Percentiles rank a stretch among this genome's conserved stretches.
Evolutionary conservation across 2,113 vertebrate genomes (phyloP).

Genomic region (Eublepharis macularius): DNA sequence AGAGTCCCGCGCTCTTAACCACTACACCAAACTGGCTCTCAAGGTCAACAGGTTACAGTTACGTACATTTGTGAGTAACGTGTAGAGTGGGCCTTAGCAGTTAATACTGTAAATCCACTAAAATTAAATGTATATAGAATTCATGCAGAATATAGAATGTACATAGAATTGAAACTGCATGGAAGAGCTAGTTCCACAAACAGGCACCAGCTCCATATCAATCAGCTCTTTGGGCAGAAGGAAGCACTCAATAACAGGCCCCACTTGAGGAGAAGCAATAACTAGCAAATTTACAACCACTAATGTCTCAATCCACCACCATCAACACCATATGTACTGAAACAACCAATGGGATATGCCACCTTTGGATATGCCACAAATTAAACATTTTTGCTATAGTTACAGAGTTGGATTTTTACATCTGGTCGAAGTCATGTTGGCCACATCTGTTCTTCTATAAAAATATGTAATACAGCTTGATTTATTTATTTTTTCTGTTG

Average conservation of each 20-base stretch:
- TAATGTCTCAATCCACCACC: accelerated
- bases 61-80: background rate
- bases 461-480: background rate
- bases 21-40: too few relatives aligned
- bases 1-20: too few relatives aligned
- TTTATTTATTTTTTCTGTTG: background rate
- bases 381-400: constrained; percentile 28
- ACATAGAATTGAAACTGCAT: background rate
- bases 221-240: constrained; percentile 1
- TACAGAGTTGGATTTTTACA: constrained; percentile 14
- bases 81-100: background rate
- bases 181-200: background rate
- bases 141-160: background rate
- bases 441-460: background rate
- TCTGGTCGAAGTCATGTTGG: constrained; percentile 29
- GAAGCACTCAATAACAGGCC: constrained; percentile 40
- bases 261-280: background rate
- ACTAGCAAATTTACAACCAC: constrained; percentile 2
- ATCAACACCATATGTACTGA: background rate
- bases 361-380: background rate
- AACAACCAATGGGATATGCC: constrained; percentile 4
- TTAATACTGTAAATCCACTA: background rate
- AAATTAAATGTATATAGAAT: background rate
- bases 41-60: background rate
- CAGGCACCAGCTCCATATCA: constrained; percentile 37